Base-by-base conservation (phyloP, 64 coral and sea anemone species). In the Montipora capricornis region DNA sequence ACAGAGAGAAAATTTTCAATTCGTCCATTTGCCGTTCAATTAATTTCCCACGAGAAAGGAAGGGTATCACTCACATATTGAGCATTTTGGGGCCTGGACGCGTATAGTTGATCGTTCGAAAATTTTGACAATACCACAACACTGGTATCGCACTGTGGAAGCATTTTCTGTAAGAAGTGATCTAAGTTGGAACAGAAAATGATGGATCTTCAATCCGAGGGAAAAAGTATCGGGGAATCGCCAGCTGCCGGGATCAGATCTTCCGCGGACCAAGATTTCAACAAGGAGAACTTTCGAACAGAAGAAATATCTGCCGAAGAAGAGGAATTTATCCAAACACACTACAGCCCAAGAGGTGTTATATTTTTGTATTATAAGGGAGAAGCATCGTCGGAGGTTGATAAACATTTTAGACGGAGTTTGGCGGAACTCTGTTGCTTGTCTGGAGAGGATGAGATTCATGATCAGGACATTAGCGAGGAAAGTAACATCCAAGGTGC, bases 271-370 rank as follows among this genome's bases (percentile, higher is more conserved):
- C 37, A 49, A 8, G 64, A 71, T 68, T 86, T 86, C 46, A 5
- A 16, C 19, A 11, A n/a, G 0, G 9, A 20, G 59, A 51, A 50
- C 5, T 12, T 11, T 64, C 82, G 50, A 86, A 86, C 82, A 86
- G 82, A 55, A 44, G 55, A 44, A 29, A 64, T 82, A 16, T 9
- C 4, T 45, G 4, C 29, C 24, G 80, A 62, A 11, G 9, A 46
- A 70, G 82, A 71, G 81, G 81, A 83, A 83, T 83, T 83, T 71
- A 66, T 51, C 19, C 82, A 73, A 11, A 86, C 82, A 19, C 66
- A 86, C 49, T 86, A 86, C 66, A 86, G 82, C 47, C 82, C 82
- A 1, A 70, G 82, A 86, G 82, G 82, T 86, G 62, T 86, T 86
- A 14, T 86, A 5, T 11, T 86, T 44, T 5, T 86, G 46, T 86